A percentile compares a stretch with the other conserved stretches of the same genome.
These are phyloP conservation scores for Morbakka virulenta DNA, from an alignment of 30 jellyfish, hydroid and myxozoan genomes.

Conservation along the genomic window DNA sequence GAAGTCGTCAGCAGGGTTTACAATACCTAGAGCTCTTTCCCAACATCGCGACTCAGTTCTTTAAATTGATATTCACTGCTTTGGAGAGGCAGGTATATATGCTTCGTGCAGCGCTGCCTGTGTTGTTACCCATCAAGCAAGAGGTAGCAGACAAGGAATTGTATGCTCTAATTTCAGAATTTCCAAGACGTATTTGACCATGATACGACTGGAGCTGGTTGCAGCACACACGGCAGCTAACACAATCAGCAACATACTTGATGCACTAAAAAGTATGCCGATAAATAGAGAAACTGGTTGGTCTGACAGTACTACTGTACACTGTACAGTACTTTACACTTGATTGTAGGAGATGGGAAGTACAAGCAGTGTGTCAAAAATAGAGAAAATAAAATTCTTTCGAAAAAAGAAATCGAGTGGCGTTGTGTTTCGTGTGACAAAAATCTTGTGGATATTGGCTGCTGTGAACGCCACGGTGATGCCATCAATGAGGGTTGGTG, in stretches of 20 bases:
- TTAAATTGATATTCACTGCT: slow-evolving; percentile 49
- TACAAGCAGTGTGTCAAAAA: slow-evolving; percentile 55
- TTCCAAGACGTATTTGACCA: slow-evolving; percentile 49
- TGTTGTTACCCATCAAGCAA: slow-evolving; percentile 58
- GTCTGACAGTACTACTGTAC: slow-evolving; percentile 60
- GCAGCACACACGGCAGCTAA: slow-evolving; percentile 62
- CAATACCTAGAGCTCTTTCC: slow-evolving; percentile 56
- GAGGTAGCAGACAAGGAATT: slow-evolving; percentile 10
- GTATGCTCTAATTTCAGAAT: slow-evolving; percentile 57
- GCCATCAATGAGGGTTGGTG: slow-evolving; percentile 4
- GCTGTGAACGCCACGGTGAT: slow-evolving; percentile 13
- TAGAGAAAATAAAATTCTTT: slow-evolving; percentile 41
- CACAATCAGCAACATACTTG: slow-evolving; percentile 18
- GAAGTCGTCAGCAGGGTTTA: slow-evolving; percentile 22
- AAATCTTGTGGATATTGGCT: slow-evolving; percentile 47
- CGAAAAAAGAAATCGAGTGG: slow-evolving; percentile 45
- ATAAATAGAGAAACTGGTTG: slow-evolving; percentile 22
- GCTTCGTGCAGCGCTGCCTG: slow-evolving; percentile 61
- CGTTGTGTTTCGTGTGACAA: slow-evolving; percentile 18
- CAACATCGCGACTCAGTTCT: neutral
- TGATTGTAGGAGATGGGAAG: slow-evolving; percentile 50
- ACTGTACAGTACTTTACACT: slow-evolving; percentile 45
- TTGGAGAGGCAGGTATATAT: slow-evolving; percentile 64
- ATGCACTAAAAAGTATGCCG: slow-evolving; percentile 22
- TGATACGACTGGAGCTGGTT: slow-evolving; percentile 65